Evolutionary conservation across 2,888 invertebrate genomes (phyloP), one percentile per base, ranked within the genome.

Genomic region (Trachelus tabidus): DNA sequence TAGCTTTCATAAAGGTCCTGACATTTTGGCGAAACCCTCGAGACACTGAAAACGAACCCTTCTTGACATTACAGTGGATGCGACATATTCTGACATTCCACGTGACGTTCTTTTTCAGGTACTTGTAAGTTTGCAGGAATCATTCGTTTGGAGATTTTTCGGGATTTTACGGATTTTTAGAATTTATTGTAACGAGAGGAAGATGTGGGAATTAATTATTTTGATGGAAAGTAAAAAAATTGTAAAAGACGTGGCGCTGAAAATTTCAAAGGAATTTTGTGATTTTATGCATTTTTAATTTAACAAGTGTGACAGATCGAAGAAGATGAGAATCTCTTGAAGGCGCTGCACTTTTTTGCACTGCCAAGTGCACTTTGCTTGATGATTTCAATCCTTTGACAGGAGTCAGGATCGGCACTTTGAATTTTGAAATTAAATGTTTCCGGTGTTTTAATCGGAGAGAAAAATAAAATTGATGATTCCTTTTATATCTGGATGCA

Each of bases 21-120:
- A 86, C 86, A 87, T 87, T 87, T 86, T 78, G 78, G 76, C 23
- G 69, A 75, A 80, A 81, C 82, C 79, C 83, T 83, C 75, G 81
- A 80, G 83, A 82, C 82, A 81, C 56, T 23, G 79, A 83, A 75
- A 75, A 23, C 31, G 40, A 73, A 81, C 79, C 82, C 79, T 83
- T 83, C 73, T 77, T 83, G 82, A 85, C 83, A 85, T 84, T 83
- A 85, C 33, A 69, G 68, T 23, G 23, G 23, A 23, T 56, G 56
- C 56, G 56, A 56, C 56, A 56, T 56, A 56, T 56, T 56, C 23
- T 56, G 56, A 56, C 56, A 56, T 56, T 56, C 56, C 56, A 23
- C 56, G 23, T 9, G 56, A 56, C 23, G 0, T 23, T 56, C 23
- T 9, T 56, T 56, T 1, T 56, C 9, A 56, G 40, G 23, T 23